Conservation (phyloP, 2,113 vertebrate genomes). For the Tinamus guttatus region DNA sequence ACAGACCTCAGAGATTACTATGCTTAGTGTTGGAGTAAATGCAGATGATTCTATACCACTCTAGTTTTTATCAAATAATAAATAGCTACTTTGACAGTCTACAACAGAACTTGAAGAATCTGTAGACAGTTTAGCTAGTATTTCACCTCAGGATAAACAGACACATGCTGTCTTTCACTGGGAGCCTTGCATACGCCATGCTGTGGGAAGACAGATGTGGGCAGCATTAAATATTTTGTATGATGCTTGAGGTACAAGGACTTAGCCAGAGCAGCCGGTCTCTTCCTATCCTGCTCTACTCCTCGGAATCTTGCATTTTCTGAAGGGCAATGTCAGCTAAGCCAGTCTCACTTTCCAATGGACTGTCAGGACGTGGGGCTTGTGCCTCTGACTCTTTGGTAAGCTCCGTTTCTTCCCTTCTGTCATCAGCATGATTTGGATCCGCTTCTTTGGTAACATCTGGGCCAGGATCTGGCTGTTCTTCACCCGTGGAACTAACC, state of each 20-base stretch:
- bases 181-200: background rate
- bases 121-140: background rate
- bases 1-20: background rate
- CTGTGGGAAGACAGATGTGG: background rate
- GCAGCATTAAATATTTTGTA: background rate
- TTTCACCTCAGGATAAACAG: background rate
- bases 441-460: conserved; percentile 19
- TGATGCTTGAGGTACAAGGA: background rate
- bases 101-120: background rate
- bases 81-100: conserved; percentile 34
- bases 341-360: background rate
- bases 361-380: background rate
- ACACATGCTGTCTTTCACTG: background rate
- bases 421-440: background rate
- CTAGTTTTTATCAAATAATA: conserved; percentile 6
- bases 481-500: conserved; percentile 45
- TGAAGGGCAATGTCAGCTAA: conserved; percentile 12
- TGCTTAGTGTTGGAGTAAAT: background rate
- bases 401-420: background rate
- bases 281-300: conserved; percentile 41
- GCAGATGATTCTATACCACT: conserved; percentile 6
- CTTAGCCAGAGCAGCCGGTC: background rate
- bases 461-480: conserved; percentile 5
- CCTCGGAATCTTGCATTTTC: conserved; percentile 63
- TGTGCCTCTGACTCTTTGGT: conserved; percentile 12